Conservation (phyloP, 2,888 invertebrate genomes). For the Drosophila lutescens region DNA sequence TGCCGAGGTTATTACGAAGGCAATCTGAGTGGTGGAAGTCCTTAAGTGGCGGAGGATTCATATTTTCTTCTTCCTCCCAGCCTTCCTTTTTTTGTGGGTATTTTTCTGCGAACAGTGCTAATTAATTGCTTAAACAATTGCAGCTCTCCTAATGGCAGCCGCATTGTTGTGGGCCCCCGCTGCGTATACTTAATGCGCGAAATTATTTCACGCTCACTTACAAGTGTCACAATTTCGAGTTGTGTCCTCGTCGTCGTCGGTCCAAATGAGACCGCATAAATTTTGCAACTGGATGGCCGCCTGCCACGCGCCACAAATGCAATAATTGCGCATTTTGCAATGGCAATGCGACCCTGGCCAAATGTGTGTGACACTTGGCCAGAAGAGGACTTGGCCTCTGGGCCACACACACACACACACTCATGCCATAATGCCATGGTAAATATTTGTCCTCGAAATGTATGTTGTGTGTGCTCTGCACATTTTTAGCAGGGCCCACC, state of each 20-base stretch:
- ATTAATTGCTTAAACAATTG: slow-evolving; percentile 77
- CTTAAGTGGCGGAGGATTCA: slow-evolving; percentile 38
- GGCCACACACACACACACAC: slow-evolving; percentile 8
- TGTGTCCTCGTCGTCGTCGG: slow-evolving; percentile 40
- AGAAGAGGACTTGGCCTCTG: slow-evolving; percentile 19
- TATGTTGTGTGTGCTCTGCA: slow-evolving; percentile 13
- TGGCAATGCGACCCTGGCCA: slow-evolving; percentile 39
- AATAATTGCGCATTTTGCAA: slow-evolving; percentile 52
- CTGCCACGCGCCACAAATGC: slow-evolving; percentile 42
- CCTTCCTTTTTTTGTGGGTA: slow-evolving; percentile 33
- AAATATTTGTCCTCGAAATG: slow-evolving; percentile 42
- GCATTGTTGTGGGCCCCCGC: slow-evolving; percentile 32
- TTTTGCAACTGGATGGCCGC: slow-evolving; percentile 41
- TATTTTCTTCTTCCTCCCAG: slow-evolving; percentile 8
- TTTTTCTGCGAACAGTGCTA: slow-evolving; percentile 60
- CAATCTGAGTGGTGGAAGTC: slow-evolving; percentile 20
- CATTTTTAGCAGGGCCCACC: slow-evolving; percentile 23
- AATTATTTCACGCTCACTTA: slow-evolving; percentile 71
- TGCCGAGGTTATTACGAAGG: slow-evolving; percentile 16
- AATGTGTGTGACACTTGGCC: slow-evolving; percentile 39
- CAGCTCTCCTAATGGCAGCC: slow-evolving; percentile 54
- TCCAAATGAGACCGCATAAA: slow-evolving; percentile 71
- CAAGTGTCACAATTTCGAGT: slow-evolving; percentile 68
- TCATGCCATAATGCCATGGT: slow-evolving; percentile 9
- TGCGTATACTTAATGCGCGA: slow-evolving; percentile 57